phyloP scores from a whole-genome alignment of 1,140 invertebrate species.

The Hypothenemus hampei region DNA sequence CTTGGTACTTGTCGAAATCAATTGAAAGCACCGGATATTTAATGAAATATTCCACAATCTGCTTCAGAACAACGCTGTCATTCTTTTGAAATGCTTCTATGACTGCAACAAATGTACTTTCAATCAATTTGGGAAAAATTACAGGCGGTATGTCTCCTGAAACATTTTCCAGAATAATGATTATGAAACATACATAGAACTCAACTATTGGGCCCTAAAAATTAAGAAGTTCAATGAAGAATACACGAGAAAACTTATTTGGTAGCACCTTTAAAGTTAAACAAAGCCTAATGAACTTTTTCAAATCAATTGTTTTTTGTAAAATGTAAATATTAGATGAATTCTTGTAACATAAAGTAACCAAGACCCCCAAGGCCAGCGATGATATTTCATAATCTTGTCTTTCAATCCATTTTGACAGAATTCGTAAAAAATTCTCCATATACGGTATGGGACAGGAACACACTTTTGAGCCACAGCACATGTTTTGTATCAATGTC shows the following conservation, averaged over 20 bases:
- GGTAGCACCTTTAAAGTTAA: constrained; percentile 51
- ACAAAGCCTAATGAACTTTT: constrained; percentile 54
- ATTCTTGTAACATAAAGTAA: constrained; percentile 68
- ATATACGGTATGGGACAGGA: constrained; percentile 66
- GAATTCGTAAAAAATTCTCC: constrained; percentile 54
- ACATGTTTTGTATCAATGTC: constrained; percentile 58
- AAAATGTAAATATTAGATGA: constrained; percentile 60
- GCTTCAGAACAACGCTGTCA: constrained; percentile 49
- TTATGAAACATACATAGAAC: constrained; percentile 52
- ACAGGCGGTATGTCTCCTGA: constrained; percentile 49
- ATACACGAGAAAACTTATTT: not conserved
- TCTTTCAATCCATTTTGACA: constrained; percentile 56
- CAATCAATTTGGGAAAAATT: constrained; percentile 49
- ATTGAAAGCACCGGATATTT: constrained; percentile 42
- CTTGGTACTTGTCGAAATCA: constrained; percentile 23
- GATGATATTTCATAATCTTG: constrained; percentile 53
- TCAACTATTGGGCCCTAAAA: constrained; percentile 43
- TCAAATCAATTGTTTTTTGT: constrained; percentile 59
- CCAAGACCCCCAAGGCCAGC: constrained; percentile 60
- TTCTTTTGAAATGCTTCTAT: constrained; percentile 47
- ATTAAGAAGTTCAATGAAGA: not conserved
- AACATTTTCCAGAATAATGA: constrained; percentile 53
- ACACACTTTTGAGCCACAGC: constrained; percentile 65
- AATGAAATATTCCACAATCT: constrained; percentile 54
- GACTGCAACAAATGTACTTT: constrained; percentile 49